Evolutionary conservation across 2,113 vertebrate genomes (phyloP), one percentile per base, ranked within the genome.

Genomic region (Sula dactylatra): DNA sequence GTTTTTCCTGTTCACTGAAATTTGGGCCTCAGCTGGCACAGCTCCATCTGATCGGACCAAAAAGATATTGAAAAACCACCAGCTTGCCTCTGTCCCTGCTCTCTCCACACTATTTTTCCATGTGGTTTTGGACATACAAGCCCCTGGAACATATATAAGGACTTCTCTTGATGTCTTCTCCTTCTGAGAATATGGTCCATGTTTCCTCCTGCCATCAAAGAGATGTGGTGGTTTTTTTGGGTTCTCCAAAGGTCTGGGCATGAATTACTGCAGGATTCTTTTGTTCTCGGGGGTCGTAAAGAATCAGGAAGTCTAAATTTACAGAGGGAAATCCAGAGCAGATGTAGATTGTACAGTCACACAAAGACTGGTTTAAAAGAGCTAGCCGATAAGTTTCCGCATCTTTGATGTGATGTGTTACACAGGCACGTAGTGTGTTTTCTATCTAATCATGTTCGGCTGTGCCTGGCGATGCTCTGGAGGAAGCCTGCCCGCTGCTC

Each of bases 361-460:
- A 38, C 32, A 10, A 27, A 58, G 36, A 7, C 52, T 64, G 38
- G 16, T 88, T 88, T 64, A 45, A 70, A 74, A 45, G 31, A 62
- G 32, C 32, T 19, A 32, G 8, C 10, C 45, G 40, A 1, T 9
- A 34, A 0, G 1, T 70, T 58, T 42, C 61, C 72, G 24, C 47
- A 11, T 67, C 47, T 45, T 70, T 66, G 47, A 47, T 38, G 78
- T 26, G 21, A 12, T 26, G 16, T 18, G 2, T 82, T 54, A 40
- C 1, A 0, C 16, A 31, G 54, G n/a, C 24, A 34, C 13, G 1
- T 8, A 7, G 50, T 16, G 45, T 1, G 2, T 40, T 71, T 42
- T 71, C 40, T 44, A 0, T 29, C 74, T 82, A 11, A 61, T 58
- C 21, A 2, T 38, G 29, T 26, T n/a, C 50, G 47, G 14, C 29